Evolutionary conservation across 1,140 invertebrate genomes (phyloP).

Genomic region (Mamestra configurata): DNA sequence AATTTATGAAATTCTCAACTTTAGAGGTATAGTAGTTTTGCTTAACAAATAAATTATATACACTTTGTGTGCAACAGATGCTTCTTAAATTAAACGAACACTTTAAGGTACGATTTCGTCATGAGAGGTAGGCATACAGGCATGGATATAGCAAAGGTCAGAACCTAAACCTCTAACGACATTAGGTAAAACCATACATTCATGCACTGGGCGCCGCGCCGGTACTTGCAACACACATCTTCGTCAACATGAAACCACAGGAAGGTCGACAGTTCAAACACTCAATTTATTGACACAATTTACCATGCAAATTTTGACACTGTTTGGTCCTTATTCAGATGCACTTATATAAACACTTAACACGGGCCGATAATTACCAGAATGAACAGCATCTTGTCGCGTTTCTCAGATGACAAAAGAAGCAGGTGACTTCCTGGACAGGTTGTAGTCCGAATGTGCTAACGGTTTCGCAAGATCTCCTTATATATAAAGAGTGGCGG

Average conservation of each 20-base stretch:
- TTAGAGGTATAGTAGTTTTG: neutral
- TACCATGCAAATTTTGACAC: conserved; percentile 45
- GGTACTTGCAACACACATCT: conserved; percentile 67
- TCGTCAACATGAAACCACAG: conserved; percentile 62
- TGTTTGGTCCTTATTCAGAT: neutral
- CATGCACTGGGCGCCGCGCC: conserved; percentile 61
- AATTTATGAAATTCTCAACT: neutral
- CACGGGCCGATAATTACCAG: conserved; percentile 73
- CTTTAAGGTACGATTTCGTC: neutral
- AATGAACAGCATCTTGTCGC: conserved; percentile 70
- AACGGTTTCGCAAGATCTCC: conserved; percentile 82
- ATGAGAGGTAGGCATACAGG: neutral
- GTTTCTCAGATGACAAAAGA: conserved; percentile 64
- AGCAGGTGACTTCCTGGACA: conserved; percentile 81
- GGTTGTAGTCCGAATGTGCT: conserved; percentile 81
- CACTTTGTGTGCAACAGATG: neutral
- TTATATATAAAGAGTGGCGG: conserved; percentile 80
- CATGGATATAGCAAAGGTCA: conserved; percentile 56
- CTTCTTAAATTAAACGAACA: neutral
- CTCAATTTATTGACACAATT: conserved; percentile 54
- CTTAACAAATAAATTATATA: neutral
- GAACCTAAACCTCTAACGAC: conserved; percentile 59
- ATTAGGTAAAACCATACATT: conserved; percentile 65
- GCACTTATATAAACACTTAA: conserved; percentile 26
- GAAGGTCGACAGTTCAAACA: conserved; percentile 63